phyloP scores from a whole-genome alignment of 2,888 invertebrate species.

The Diaphora mendica region DNA sequence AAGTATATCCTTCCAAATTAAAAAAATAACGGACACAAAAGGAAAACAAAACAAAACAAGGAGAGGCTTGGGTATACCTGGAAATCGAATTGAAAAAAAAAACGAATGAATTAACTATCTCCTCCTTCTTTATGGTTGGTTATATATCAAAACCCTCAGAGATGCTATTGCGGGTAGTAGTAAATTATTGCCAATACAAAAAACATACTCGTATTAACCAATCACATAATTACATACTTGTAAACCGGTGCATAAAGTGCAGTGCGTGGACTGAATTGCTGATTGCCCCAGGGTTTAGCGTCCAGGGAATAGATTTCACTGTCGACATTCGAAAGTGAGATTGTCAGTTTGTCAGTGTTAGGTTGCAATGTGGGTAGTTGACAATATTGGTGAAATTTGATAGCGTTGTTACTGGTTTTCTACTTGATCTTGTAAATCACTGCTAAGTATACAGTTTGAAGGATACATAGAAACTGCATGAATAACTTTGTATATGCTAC shows the following conservation, averaged over 20 bases:
- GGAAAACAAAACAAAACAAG: no score
- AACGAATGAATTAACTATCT: not conserved
- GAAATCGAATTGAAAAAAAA: no score
- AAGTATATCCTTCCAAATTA: no score
- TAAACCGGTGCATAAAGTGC: slow-evolving; percentile 8
- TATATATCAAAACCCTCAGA: not conserved
- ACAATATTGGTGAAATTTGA: slow-evolving; percentile 14
- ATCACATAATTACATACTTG: slow-evolving; percentile 4
- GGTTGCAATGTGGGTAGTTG: slow-evolving; percentile 9
- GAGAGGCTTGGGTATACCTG: no score
- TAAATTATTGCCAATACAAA: not conserved
- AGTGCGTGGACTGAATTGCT: slow-evolving; percentile 11
- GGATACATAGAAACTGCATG: not conserved
- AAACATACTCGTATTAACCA: not conserved
- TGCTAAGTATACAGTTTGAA: not conserved
- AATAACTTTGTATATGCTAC: no score
- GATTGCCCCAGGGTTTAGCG: slow-evolving; percentile 15
- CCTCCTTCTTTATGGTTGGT: not conserved
- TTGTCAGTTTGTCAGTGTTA: slow-evolving; percentile 20
- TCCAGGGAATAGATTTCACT: slow-evolving; percentile 47
- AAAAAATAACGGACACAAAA: no score
- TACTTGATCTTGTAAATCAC: not conserved
- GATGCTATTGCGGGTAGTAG: no score
- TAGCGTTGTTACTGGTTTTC: slow-evolving; percentile 8
- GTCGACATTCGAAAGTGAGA: slow-evolving; percentile 46